Evolutionary conservation across 1,140 invertebrate species (phyloP), one percentile per base, ranked within the genome.

Genomic region (Delia radicum): DNA sequence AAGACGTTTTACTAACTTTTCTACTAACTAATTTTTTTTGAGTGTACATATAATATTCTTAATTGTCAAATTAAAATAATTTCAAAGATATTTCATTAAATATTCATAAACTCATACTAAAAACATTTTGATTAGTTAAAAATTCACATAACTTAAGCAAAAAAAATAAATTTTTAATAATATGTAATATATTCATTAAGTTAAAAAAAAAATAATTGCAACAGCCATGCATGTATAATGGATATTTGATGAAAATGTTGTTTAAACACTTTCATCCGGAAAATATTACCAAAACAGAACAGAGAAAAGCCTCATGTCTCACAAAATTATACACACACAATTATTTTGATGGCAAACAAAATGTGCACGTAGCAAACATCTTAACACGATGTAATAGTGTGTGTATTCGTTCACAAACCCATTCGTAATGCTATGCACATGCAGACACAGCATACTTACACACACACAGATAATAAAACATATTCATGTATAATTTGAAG

Each of bases 301-400:
- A 13, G 21, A 13, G 21, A 33, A 69, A 69, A 26, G 7, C 29
- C 27, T 18, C 4, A 28, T 31, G 27, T 33, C 37, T 29, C 65
- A 69, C 29, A 33, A 69, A 69, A 33, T 33, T 31, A 33, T n/a
- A n/a, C n/a, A 69, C 37, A 69, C 65, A 33, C 65, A 69, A 69
- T 69, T 29, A 33, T 33, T 6, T 24, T 69, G 29, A 69, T 13
- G 65, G 65, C 65, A 69, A 69, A 69, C 65, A 69, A 69, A n/a
- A 69, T 33, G 65, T 69, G 65, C 65, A 69, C 29, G 65, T 69
- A 33, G 29, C 65, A 69, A 37, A 69, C 29, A 65, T 65, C 29
- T 65, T 65, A 65, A 26, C 26, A 65, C 26, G 28, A 13, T 27
- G 63, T n/a, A 77, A 79, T 18, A 5, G 42, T n/a, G 15, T 48